A percentile compares a stretch with the other conserved stretches of the same genome.
phyloP scores from a whole-genome alignment of 2,797 vertebrate species.

The Heterohyrax brucei region DNA sequence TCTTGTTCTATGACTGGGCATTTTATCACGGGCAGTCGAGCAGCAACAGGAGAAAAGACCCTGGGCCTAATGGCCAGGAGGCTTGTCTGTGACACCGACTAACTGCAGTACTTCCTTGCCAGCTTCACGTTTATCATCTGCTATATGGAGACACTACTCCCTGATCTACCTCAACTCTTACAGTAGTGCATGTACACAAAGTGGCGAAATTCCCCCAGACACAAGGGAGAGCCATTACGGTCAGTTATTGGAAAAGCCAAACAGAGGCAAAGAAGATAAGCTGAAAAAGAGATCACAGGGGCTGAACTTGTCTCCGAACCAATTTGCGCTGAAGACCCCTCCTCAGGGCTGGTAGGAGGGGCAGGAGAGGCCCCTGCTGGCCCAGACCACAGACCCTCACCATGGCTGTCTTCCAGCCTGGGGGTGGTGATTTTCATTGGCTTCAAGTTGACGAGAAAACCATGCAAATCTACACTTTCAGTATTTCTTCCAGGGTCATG shows the following conservation, averaged over 20 bases:
- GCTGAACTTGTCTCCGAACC: constrained; percentile 32
- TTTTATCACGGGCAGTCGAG: not conserved
- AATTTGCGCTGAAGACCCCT: constrained; percentile 66
- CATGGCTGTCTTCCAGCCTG: not conserved
- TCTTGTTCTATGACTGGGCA: not conserved
- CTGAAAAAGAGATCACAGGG: not conserved
- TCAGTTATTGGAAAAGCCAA: not conserved
- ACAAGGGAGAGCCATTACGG: constrained; percentile 48
- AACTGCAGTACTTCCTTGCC: not conserved
- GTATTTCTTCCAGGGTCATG: constrained; percentile 28
- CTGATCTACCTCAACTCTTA: not conserved
- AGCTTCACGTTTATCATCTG: not conserved
- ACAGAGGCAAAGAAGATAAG: not conserved
- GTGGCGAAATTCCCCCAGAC: not conserved
- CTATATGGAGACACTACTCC: not conserved
- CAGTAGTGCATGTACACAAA: not conserved
- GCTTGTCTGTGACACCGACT: not conserved
- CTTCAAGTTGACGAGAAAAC: constrained; percentile 50
- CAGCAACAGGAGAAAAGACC: not conserved
- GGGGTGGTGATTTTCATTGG: constrained; percentile 25
- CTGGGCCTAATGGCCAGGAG: not conserved
- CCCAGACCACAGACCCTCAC: constrained; percentile 1
- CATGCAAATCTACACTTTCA: not conserved
- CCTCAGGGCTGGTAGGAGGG: constrained; percentile 17
- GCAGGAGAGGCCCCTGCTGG: constrained; percentile 44